Evolutionary conservation across 2,888 invertebrate genomes (phyloP), one percentile per base, ranked within the genome.

Genomic region (Pandemis corylana): DNA sequence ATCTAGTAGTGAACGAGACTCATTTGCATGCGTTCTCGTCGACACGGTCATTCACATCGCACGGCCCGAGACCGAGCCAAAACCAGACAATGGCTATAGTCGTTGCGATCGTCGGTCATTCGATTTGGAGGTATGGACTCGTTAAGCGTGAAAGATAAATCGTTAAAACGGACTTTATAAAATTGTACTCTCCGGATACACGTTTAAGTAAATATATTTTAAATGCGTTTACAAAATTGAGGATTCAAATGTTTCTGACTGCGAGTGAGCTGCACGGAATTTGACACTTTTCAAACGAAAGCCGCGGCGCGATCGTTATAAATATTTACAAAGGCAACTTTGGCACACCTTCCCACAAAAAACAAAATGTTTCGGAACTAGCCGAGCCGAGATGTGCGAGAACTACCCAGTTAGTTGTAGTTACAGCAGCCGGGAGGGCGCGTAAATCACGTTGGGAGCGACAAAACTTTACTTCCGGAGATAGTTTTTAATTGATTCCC

Each of bases 401-500:
- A 67, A 49, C 53, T 44, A 61, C 28, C 49, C 41, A 70, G 70
- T 70, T 70, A 70, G 61, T 59, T 67, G 59, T 53, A 69, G 65
- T 66, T 69, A 61, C 51, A 51, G 61, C 61, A 62, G 61, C 68
- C 46, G 68, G 53, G 12, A 42, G 73, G 71, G 78, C 83, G 82
- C 82, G 83, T 88, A 88, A 88, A 89, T 89, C 87, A 88, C 83
- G 80, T 81, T 79, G 79, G 74, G 77, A 79, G 80, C 80, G 79
- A 80, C 81, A 78, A 78, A 86, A 88, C 85, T 85, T 88, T 82
- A 77, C 83, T 82, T 77, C 63, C 69, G 78, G 80, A 78, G 79
- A 81, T 84, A 86, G 84, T 86, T 88, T 87, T 88, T 88, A 88
- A 89, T 87, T 87, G 86, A 89, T 86, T 83, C 79, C 74, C 72